A percentile compares a stretch with the other conserved stretches of the same genome.
phyloP scores from a whole-genome alignment of 2,797 vertebrate species.

The Toxotes lorentzi region DNA sequence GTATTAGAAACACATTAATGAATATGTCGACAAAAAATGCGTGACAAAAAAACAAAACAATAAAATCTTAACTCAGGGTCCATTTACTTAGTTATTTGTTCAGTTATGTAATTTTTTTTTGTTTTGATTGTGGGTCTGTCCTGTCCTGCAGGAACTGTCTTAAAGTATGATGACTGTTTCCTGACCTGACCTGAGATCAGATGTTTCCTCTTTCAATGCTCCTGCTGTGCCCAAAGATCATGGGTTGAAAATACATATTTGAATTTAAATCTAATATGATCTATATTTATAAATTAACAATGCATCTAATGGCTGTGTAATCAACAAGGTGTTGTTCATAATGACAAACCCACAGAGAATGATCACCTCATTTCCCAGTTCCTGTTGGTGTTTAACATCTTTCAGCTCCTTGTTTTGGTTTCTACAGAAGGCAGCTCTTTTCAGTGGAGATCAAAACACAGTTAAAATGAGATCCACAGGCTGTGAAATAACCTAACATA shows the following conservation, averaged over 20 bases:
- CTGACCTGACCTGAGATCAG: conserved; percentile 8
- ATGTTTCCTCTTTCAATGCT: not conserved
- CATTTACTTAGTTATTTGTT: not conserved
- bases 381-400: not conserved
- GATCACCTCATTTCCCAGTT: not conserved
- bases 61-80: not conserved
- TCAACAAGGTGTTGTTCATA: not conserved
- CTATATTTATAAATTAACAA: too few species aligned
- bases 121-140: not conserved
- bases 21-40: too few species aligned
- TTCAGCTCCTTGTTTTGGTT: too few species aligned
- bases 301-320: too few species aligned
- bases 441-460: not conserved
- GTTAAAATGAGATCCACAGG: not conserved
- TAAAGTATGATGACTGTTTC: not conserved
- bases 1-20: too few species aligned
- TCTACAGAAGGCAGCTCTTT: too few species aligned
- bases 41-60: too few species aligned
- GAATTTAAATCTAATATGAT: too few species aligned
- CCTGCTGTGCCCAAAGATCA: not conserved
- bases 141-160: not conserved
- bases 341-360: not conserved
- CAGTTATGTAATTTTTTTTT: too few species aligned
- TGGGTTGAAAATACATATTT: not conserved
- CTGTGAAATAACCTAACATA: not conserved